A percentile compares a stretch with the other conserved stretches of the same genome.
Conservation (phyloP, 1,140 invertebrate genomes). For the Sycobia sp. region DNA sequence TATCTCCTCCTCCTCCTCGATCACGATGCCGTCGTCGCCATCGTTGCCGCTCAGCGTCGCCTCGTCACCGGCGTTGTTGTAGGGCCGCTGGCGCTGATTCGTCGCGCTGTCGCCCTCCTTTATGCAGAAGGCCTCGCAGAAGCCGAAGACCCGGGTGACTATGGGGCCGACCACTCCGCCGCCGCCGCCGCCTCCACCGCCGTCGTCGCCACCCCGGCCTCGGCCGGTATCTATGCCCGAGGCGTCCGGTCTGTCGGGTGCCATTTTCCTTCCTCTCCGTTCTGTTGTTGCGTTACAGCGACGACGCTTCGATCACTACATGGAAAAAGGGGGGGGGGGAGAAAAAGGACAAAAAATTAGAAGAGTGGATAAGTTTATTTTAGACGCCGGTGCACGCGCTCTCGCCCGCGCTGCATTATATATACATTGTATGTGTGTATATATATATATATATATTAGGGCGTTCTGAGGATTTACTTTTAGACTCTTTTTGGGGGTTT, state of each 20-base stretch:
- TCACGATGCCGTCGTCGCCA: constrained; percentile 11
- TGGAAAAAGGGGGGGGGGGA: no score
- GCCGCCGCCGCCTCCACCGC: constrained; percentile 46
- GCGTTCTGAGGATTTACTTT: no score
- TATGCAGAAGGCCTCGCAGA: constrained; percentile 25
- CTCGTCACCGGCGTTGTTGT: not conserved
- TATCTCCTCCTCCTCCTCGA: constrained; percentile 9
- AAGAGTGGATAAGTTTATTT: no score
- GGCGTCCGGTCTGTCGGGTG: constrained; percentile 59
- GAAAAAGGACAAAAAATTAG: no score
- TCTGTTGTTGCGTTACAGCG: no score
- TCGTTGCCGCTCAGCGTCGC: constrained; percentile 3
- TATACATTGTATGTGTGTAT: no score
- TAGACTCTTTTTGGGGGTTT: no score
- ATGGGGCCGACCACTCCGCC: constrained; percentile 44
- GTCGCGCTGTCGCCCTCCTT: constrained; percentile 48
- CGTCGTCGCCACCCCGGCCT: constrained; percentile 48
- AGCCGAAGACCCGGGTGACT: constrained; percentile 37
- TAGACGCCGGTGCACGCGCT: no score
- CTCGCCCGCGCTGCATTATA: no score
- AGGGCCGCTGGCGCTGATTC: not conserved
- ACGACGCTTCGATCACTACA: constrained; percentile 50
- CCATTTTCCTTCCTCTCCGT: constrained; percentile 45
- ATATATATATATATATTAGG: no score
- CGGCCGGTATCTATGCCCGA: no score